Base-by-base conservation (phyloP, 2,797 vertebrate species). In the Cichlasoma orientale region DNA sequence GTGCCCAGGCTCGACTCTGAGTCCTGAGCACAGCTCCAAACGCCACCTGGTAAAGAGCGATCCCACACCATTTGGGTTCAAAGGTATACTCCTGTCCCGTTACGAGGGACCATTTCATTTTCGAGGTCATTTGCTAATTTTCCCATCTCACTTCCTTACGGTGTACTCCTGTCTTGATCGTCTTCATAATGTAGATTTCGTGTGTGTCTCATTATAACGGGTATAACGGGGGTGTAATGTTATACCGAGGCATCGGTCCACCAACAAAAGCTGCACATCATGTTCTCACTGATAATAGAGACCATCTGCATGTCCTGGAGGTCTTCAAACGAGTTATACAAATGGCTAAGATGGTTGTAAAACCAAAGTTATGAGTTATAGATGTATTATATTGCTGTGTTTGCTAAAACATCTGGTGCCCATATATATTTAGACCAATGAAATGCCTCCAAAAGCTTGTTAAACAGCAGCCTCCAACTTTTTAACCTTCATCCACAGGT, bases 41-140 rank as follows among this genome's bases (percentile, higher is more conserved):
- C 96, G 96, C 31, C 97, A 97, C 5, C 95, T 96, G 95, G 96
- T 98, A 93, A 97, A 97, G 96, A 98, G 97, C 90, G 97, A 99
- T 91, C 97, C 97, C 80, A 97, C 97, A 41, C 97, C 97, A 53
- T 95, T 97, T 93, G 97, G 97, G 92, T 92, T 97, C 89, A 97
- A 96, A 98, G 97, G 97, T 98, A 94, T 73, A 91, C 8, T 29
- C 57, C 23, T 1, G 7, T 75, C 23, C 21, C 16, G 0, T 36
- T 7, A 6, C 3, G 4, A n/a, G 31, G 10, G 38, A 11, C 1
- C 56, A 8, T 80, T 38, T 72, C 5, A 74, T 19, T n/a, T 38
- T 59, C 53, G 55, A 59, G 58, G 4, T 58, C 75, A 23, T 61
- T 44, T 0, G 25, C 78, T 82, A 79, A 75, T 47, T 4, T 56